phyloP scores from a whole-genome alignment of 2,113 vertebrate species.

The Oenanthe melanoleuca region DNA sequence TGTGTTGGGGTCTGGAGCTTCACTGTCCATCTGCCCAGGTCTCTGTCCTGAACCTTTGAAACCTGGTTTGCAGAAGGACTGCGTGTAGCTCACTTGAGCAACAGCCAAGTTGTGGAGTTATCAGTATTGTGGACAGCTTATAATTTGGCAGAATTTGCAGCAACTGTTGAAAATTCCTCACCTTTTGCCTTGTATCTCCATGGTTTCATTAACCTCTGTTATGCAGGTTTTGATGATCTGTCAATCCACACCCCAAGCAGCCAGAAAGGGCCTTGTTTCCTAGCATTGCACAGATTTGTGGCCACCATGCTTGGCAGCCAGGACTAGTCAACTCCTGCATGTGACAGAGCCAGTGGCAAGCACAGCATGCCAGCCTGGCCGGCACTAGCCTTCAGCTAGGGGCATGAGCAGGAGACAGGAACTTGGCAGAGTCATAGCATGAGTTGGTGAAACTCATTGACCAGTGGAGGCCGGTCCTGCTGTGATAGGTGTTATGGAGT shows the following conservation, averaged over 20 bases:
- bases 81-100: neutral
- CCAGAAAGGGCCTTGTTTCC: neutral
- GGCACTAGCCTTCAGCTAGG: neutral
- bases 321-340: neutral
- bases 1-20: neutral
- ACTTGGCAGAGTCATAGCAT: neutral
- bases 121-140: neutral
- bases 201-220: conserved; percentile 55
- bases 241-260: neutral
- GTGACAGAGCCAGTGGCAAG: neutral
- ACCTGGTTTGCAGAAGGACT: neutral
- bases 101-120: neutral
- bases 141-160: conserved; percentile 1
- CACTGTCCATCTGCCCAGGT: neutral
- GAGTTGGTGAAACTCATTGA: accelerated
- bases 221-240: conserved; percentile 6
- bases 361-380: neutral
- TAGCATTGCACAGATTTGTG: neutral
- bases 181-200: neutral
- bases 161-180: neutral
- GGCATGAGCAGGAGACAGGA: neutral
- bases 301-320: neutral
- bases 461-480: neutral
- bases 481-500: neutral
- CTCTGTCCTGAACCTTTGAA: neutral